phyloP scores from a whole-genome alignment of 2,113 vertebrate species.

The Paramormyrops kingsleyae region DNA sequence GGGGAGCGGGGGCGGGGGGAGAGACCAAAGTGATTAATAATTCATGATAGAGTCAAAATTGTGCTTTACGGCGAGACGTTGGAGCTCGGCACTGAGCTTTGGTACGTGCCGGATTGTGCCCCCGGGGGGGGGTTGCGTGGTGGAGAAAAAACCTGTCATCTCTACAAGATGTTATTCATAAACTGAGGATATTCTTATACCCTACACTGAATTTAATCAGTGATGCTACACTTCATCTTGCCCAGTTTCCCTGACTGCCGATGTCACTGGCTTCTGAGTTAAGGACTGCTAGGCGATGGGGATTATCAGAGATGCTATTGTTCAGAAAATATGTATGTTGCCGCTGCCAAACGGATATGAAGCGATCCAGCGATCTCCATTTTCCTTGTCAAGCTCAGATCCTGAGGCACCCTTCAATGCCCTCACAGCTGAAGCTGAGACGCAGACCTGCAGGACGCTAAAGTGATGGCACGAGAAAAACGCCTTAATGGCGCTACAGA shows the following conservation, averaged over 20 bases:
- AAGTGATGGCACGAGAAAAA: neutral
- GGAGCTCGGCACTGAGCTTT: neutral
- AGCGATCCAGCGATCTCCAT: neutral
- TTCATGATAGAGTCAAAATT: neutral
- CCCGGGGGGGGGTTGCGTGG: neutral
- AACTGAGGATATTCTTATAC: constrained; percentile 8
- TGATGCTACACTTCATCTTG: neutral
- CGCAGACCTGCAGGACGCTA: neutral
- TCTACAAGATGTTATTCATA: neutral
- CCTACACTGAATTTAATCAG: constrained; percentile 10
- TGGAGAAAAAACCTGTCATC: neutral
- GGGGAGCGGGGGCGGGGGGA: too few relatives aligned
- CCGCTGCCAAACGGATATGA: neutral
- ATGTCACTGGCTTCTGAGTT: neutral
- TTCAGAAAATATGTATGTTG: neutral
- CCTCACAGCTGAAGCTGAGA: neutral
- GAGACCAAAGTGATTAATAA: constrained; percentile 8
- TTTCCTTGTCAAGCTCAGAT: neutral
- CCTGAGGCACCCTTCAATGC: neutral
- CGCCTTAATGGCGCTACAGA: neutral
- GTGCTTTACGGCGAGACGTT: neutral
- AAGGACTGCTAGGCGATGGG: neutral
- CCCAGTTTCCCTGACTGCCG: neutral
- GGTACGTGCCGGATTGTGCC: neutral
- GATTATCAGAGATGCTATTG: neutral